Conservation (phyloP, 2,113 vertebrate species). For the Ageneiosus marmoratus region DNA sequence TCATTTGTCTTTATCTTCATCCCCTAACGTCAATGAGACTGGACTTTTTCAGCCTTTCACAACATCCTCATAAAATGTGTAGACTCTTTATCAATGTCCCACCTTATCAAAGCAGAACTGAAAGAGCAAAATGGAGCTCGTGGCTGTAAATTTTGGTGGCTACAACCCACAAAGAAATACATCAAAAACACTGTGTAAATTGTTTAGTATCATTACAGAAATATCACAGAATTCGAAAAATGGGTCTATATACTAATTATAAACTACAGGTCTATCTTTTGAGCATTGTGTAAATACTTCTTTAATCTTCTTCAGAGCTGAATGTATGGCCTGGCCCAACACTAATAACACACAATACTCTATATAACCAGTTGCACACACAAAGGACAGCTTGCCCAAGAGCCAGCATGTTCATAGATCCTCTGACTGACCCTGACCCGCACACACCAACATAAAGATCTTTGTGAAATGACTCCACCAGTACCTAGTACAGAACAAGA, state of each 20-base stretch:
- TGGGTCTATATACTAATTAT: not conserved
- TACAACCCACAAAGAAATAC: not conserved
- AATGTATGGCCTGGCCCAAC: conserved; percentile 4
- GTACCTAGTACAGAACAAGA: conserved; percentile 30
- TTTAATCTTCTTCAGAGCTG: conserved; percentile 22
- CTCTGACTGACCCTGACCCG: conserved; percentile 15
- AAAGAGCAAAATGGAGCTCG: not conserved
- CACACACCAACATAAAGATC: conserved; percentile 8
- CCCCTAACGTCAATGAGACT: not conserved
- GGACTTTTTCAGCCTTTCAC: not conserved
- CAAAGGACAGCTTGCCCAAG: conserved; percentile 45
- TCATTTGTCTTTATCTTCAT: not conserved
- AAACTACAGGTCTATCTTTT: conserved; percentile 23
- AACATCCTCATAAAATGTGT: not conserved
- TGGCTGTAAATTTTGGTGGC: conserved; percentile 9
- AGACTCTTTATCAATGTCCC: not conserved
- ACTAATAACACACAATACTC: not conserved
- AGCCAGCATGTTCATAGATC: conserved; percentile 7
- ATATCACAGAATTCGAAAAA: not conserved
- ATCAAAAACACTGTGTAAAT: not conserved
- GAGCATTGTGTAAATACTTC: not conserved
- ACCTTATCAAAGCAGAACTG: not conserved
- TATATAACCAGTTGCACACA: conserved; percentile 29
- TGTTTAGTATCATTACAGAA: not conserved
- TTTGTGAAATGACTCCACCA: conserved; percentile 21